phyloP scores from a whole-genome alignment of 2,113 vertebrate genomes.

The Pterocles gutturalis region DNA sequence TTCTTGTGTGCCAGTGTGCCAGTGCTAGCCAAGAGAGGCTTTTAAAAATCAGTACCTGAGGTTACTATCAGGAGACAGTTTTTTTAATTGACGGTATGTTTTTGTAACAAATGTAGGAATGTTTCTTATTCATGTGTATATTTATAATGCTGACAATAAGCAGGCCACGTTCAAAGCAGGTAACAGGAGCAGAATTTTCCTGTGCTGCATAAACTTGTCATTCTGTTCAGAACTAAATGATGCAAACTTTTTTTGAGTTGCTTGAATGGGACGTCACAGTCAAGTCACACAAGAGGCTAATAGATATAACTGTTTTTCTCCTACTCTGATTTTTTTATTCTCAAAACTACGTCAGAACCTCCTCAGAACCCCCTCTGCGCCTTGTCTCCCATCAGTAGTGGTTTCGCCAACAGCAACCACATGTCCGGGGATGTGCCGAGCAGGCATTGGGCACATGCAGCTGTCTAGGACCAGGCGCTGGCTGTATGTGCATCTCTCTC shows the following conservation, averaged over 20 bases:
- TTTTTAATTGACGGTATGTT: not conserved
- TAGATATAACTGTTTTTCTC: not conserved
- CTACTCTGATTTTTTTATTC: not conserved
- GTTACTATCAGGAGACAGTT: not conserved
- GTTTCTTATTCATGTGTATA: not conserved
- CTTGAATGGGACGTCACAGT: not conserved
- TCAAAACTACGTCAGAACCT: not conserved
- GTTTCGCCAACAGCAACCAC: not conserved
- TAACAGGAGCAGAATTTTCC: not conserved
- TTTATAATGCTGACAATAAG: not conserved
- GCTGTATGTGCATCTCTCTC: not conserved
- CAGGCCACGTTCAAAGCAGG: not conserved
- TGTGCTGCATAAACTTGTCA: not conserved
- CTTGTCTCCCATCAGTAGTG: not conserved
- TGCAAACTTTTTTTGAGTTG: not conserved
- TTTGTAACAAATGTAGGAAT: not conserved
- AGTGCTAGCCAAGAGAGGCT: not conserved
- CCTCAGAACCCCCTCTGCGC: not conserved
- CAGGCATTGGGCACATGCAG: accelerated
- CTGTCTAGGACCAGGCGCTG: not conserved
- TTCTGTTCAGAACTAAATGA: not conserved
- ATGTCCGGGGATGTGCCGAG: accelerated
- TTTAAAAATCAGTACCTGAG: accelerated
- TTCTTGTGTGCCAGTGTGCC: not conserved
- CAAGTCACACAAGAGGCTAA: not conserved